A percentile compares a stretch with the other conserved stretches of the same genome.
Evolutionary conservation across 2,113 vertebrate species (phyloP).

Genomic region (Lepus timidus): DNA sequence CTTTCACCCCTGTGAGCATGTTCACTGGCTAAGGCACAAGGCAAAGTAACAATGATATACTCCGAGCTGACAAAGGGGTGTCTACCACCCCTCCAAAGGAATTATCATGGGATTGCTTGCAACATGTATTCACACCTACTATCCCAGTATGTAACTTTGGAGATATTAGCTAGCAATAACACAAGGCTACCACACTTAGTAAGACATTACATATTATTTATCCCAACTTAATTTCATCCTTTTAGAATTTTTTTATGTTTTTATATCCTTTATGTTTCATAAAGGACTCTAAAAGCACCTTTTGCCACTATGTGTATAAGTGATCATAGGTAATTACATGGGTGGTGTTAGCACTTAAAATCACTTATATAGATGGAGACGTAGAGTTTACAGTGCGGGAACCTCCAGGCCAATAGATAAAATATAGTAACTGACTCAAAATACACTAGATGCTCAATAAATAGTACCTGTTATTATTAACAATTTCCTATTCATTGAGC

Average conservation of each 20-base stretch:
- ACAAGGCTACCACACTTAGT: slow-evolving; percentile 1
- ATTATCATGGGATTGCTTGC: neutral
- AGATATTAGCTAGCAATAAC: slow-evolving; percentile 32
- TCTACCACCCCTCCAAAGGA: neutral
- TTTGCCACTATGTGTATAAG: slow-evolving; percentile 8
- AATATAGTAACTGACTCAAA: neutral
- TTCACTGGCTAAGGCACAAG: neutral
- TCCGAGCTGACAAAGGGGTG: neutral
- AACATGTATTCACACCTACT: neutral
- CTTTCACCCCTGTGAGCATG: neutral
- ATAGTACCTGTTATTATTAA: neutral
- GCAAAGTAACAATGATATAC: neutral
- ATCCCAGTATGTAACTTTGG: neutral
- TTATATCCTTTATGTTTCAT: neutral
- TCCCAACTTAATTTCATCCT: slow-evolving; percentile 12
- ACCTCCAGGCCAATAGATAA: neutral
- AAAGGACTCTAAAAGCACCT: neutral
- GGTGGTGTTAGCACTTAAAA: neutral
- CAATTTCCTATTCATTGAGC: neutral
- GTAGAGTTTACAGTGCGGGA: neutral
- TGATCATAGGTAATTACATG: neutral
- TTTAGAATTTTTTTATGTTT: slow-evolving; percentile 3
- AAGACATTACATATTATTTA: slow-evolving; percentile 54
- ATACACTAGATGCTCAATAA: neutral
- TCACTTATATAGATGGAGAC: slow-evolving; percentile 6